These are phyloP conservation scores for Brachionus paranguensis DNA, from an alignment of 1,140 invertebrate species.

Conservation along the genomic window DNA sequence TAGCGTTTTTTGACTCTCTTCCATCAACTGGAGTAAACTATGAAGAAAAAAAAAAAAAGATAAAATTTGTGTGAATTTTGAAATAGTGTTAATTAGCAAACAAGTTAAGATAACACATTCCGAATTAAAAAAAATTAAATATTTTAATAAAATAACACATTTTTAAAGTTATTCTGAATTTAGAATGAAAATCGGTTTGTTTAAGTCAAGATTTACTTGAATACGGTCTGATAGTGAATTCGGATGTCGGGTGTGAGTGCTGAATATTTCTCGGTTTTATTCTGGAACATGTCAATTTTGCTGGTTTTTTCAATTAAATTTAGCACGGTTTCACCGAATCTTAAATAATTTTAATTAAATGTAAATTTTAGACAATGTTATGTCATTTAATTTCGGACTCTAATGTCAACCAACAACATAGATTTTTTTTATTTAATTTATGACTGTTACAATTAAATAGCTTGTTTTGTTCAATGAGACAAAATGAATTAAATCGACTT, in stretches of 20 bases:
- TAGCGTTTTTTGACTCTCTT: conserved; percentile 87
- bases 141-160: conserved; percentile 12
- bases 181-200: background rate
- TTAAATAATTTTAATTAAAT: background rate
- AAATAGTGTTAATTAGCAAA: conserved; percentile 37
- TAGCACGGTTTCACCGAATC: conserved; percentile 38
- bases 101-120: background rate
- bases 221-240: conserved; percentile 39
- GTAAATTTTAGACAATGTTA: background rate
- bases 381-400: background rate
- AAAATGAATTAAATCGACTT: background rate
- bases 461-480: background rate
- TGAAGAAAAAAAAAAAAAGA: conserved; percentile 40
- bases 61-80: background rate
- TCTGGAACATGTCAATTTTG: conserved; percentile 35
- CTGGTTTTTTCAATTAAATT: conserved; percentile 37
- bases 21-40: conserved; percentile 81
- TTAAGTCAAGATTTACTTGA: conserved; percentile 37
- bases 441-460: background rate
- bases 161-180: background rate
- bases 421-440: background rate
- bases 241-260: conserved; percentile 32
- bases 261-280: conserved; percentile 40
- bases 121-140: background rate
- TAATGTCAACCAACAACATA: background rate